phyloP scores from a whole-genome alignment of 2,888 invertebrate genomes.

The Drosophila differens region DNA sequence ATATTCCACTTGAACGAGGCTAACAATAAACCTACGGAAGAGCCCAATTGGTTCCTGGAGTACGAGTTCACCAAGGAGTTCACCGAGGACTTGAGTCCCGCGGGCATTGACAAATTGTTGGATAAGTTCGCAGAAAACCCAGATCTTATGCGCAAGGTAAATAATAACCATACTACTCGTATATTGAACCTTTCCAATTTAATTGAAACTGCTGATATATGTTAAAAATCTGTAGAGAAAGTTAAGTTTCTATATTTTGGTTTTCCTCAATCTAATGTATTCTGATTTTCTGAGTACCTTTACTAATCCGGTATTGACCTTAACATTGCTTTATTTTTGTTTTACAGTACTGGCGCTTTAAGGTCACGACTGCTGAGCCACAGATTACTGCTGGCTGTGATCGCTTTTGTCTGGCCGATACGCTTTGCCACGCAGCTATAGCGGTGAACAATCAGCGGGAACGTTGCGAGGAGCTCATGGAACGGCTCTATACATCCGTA shows the following conservation, averaged over 20 bases:
- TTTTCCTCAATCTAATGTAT: background rate
- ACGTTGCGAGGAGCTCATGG: slow-evolving; percentile 72
- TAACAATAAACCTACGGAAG: slow-evolving; percentile 87
- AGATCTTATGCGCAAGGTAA: slow-evolving; percentile 72
- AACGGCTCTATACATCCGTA: slow-evolving; percentile 66
- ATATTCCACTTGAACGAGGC: slow-evolving; percentile 91
- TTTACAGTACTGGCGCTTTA: slow-evolving; percentile 70
- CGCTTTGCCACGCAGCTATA: slow-evolving; percentile 75
- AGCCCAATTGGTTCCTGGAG: slow-evolving; percentile 90
- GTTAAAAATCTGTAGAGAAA: background rate
- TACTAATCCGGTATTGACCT: background rate
- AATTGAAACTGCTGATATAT: background rate
- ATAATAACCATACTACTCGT: background rate
- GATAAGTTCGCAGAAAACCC: slow-evolving; percentile 86
- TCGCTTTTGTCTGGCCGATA: slow-evolving; percentile 65
- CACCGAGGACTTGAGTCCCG: slow-evolving; percentile 88
- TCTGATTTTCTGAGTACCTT: background rate
- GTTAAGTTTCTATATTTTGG: background rate
- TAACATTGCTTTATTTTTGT: background rate
- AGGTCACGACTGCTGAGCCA: slow-evolving; percentile 76
- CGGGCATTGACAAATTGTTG: slow-evolving; percentile 88
- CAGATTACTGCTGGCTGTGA: slow-evolving; percentile 73
- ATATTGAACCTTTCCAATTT: background rate
- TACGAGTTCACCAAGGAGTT: slow-evolving; percentile 91
- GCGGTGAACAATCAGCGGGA: slow-evolving; percentile 70